Evolutionary conservation across 2,888 invertebrate genomes (phyloP), one percentile per base, ranked within the genome.

Genomic region (Alloplasta piceator): DNA sequence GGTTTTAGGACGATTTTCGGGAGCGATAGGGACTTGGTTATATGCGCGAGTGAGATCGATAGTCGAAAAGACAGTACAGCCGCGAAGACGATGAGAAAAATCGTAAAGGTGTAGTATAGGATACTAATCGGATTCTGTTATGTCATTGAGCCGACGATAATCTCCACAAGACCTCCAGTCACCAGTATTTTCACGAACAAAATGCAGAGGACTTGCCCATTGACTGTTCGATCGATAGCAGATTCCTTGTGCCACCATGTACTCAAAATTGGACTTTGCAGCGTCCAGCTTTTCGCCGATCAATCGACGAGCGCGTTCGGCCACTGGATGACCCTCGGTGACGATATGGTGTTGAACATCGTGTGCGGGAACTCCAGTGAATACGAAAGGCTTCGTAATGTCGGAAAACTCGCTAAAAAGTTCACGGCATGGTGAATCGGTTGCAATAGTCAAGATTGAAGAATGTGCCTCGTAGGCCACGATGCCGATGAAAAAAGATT

Each of bases 201-300:
- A 60, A 72, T 88, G 90, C 0, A 93, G 82, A 1, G 91, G 92
- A 50, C 88, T 90, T 0, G 92, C 86, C 92, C 91, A 93, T 3
- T 86, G 82, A 48, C 91, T 91, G 6, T 88, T 89, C 0, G 92
- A 92, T 0, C 91, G 92, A 26, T 26, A 26, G 26, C 26, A 26
- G 26, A 26, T 26, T 26, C 26, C 26, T 26, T 26, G 26, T 26
- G 5, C 92, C 4, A 88, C 78, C 89, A 92, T 88, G 0, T 63
- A 4, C 3, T 83, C 52, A 79, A 92, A 91, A 74, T 91, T 89
- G 2, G 83, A 73, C 74, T 89, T 89, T 0, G 90, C 90, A 5
- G 85, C 86, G 2, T 66, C 41, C 14, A 91, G 89, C 4, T 43
- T 43, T 43, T 43, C 4, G 43, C 43, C 43, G 6, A 10, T 43